Conservation (phyloP, 2,797 vertebrate species). For the Ibycter americanus region DNA sequence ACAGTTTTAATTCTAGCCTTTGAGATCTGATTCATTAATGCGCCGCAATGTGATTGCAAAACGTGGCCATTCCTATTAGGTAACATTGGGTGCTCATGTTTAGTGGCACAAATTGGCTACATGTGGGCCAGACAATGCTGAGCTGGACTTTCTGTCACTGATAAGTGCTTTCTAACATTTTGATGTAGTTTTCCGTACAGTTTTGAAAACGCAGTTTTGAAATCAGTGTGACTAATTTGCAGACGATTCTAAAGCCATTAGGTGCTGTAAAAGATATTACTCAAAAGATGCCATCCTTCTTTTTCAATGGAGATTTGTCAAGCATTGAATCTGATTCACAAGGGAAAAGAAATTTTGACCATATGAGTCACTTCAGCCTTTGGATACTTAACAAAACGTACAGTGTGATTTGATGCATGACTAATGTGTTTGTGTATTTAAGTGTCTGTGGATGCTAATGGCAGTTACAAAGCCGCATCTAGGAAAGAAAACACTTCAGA, state of each 20-base stretch:
- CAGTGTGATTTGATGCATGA: slow-evolving; percentile 28
- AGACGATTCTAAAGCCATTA: background rate
- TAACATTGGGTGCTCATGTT: background rate
- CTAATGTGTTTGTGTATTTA: slow-evolving; percentile 52
- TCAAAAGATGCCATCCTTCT: background rate
- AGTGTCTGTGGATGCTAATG: slow-evolving; percentile 37
- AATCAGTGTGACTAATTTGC: background rate
- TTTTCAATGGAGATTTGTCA: background rate
- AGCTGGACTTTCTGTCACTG: background rate
- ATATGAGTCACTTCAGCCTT: slow-evolving; percentile 20
- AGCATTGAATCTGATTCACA: slow-evolving; percentile 34
- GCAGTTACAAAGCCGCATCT: background rate
- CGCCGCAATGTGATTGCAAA: background rate
- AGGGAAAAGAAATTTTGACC: slow-evolving; percentile 29
- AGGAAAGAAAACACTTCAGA: slow-evolving; percentile 25
- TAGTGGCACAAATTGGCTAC: background rate
- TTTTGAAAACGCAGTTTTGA: background rate
- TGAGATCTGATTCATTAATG: background rate
- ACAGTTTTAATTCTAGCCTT: background rate
- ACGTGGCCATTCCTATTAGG: background rate
- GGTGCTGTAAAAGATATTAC: background rate
- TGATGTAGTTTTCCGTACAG: background rate
- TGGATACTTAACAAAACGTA: slow-evolving; percentile 12
- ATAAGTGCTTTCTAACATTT: background rate
- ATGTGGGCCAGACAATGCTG: background rate